These are phyloP conservation scores for Prolemur simus DNA, from an alignment of 2,113 vertebrate genomes.

Conservation along the genomic window DNA sequence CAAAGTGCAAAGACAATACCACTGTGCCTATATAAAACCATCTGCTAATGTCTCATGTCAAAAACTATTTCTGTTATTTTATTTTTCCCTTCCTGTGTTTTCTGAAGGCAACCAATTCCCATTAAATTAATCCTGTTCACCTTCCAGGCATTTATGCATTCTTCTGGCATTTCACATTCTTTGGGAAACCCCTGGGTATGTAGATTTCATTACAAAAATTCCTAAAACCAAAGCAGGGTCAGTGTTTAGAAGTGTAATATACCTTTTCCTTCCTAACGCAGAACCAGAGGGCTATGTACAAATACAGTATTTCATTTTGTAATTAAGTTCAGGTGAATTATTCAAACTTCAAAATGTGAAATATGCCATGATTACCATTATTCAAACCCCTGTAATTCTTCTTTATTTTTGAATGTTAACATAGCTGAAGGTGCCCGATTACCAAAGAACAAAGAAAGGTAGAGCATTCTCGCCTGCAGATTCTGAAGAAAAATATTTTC, in stretches of 20 bases:
- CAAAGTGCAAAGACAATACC: constrained; percentile 40
- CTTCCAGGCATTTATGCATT: constrained; percentile 17
- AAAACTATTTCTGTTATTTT: constrained; percentile 70
- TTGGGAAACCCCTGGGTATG: constrained; percentile 58
- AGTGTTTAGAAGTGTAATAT: constrained; percentile 54
- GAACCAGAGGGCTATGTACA: constrained; percentile 6
- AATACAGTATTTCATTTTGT: constrained; percentile 57
- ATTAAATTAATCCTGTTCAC: constrained; percentile 72
- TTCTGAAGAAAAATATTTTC: constrained; percentile 9
- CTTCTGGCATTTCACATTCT: neutral
- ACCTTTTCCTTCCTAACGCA: constrained; percentile 37
- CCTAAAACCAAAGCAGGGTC: constrained; percentile 49
- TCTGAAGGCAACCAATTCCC: constrained; percentile 63
- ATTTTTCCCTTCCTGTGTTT: constrained; percentile 35
- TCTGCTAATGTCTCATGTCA: constrained; percentile 72
- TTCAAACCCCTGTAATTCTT: constrained; percentile 35
- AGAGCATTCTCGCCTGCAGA: neutral
- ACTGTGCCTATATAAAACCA: constrained; percentile 39
- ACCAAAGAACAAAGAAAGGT: constrained; percentile 14
- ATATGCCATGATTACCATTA: constrained; percentile 44
- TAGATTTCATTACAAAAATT: constrained; percentile 58
- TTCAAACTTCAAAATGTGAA: constrained; percentile 60
- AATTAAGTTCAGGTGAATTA: constrained; percentile 68
- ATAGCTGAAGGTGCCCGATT: constrained; percentile 20
- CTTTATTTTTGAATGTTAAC: constrained; percentile 50